Percentiles rank a stretch among this genome's conserved stretches.
Conservation (phyloP, 2,797 vertebrate species). For the Bovichtus variegatus region DNA sequence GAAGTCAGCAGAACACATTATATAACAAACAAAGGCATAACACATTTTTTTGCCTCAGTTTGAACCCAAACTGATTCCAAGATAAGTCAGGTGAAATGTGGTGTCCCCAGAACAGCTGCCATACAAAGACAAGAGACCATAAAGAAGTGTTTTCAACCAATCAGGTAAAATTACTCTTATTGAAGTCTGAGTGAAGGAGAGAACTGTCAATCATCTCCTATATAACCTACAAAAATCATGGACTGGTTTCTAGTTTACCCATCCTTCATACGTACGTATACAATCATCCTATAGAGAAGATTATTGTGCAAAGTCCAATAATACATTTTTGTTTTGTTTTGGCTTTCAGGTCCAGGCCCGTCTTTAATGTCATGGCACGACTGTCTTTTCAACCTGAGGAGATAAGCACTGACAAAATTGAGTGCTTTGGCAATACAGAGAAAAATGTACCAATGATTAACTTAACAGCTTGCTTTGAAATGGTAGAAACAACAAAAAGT, state of each 20-base stretch:
- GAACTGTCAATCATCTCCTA: neutral
- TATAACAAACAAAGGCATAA: neutral
- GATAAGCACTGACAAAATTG: slow-evolving; percentile 80
- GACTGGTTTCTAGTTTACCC: neutral
- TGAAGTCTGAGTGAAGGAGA: neutral
- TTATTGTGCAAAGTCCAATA: neutral
- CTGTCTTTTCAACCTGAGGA: slow-evolving; percentile 71
- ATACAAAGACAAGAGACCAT: neutral
- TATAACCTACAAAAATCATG: neutral
- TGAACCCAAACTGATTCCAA: neutral
- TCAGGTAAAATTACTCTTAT: neutral
- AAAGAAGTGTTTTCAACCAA: neutral
- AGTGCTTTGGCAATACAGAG: slow-evolving; percentile 55
- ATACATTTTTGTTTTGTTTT: neutral
- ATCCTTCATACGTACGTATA: neutral
- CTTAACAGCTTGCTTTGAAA: slow-evolving; percentile 79
- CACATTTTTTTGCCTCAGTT: neutral
- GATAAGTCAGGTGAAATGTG: neutral
- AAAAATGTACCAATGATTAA: slow-evolving; percentile 48
- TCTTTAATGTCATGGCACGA: slow-evolving; percentile 72
- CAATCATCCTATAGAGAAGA: neutral
- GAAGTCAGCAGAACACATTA: neutral
- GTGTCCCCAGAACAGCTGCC: neutral
- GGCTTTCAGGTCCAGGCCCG: slow-evolving; percentile 81
- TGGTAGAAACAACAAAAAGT: slow-evolving; percentile 55